Conservation (phyloP, 1,140 invertebrate species). For the Mamestra configurata region DNA sequence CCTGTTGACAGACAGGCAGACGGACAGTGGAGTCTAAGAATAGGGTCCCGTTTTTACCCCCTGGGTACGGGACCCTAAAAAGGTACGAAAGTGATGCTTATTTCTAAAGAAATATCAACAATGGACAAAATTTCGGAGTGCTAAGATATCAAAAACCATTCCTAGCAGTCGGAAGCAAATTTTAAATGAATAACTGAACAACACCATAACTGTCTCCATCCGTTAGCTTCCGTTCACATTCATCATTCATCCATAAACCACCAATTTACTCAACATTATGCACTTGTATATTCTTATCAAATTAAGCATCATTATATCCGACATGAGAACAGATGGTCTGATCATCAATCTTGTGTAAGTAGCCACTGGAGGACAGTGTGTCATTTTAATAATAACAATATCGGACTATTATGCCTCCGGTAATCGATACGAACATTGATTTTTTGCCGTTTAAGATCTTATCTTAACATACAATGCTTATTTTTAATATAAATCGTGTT, state of each 20-base stretch:
- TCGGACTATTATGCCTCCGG: conserved; percentile 10
- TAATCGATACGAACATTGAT: conserved; percentile 47
- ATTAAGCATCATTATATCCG: conserved; percentile 30
- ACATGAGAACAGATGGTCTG: conserved; percentile 31
- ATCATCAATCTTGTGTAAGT: conserved; percentile 47
- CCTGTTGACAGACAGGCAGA: too few relatives aligned
- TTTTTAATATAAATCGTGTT: conserved; percentile 22
- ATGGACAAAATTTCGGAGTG: too few relatives aligned
- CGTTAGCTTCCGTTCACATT: background rate
- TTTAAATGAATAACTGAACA: too few relatives aligned
- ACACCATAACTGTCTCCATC: background rate
- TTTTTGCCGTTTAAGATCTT: conserved; percentile 30
- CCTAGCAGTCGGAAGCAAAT: background rate
- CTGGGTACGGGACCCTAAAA: too few relatives aligned
- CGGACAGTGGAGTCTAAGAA: too few relatives aligned
- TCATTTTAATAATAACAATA: conserved; percentile 52
- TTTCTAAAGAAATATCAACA: too few relatives aligned
- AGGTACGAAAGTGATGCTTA: too few relatives aligned
- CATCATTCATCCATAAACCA: background rate
- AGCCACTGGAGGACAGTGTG: conserved; percentile 24
- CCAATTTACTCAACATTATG: conserved; percentile 24
- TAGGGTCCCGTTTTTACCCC: too few relatives aligned
- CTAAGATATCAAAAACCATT: too few relatives aligned
- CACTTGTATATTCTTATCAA: conserved; percentile 18
- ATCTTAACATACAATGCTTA: conserved; percentile 27